Evolutionary conservation across 2,888 invertebrate species (phyloP).

Genomic region (Lasioglossum morio): DNA sequence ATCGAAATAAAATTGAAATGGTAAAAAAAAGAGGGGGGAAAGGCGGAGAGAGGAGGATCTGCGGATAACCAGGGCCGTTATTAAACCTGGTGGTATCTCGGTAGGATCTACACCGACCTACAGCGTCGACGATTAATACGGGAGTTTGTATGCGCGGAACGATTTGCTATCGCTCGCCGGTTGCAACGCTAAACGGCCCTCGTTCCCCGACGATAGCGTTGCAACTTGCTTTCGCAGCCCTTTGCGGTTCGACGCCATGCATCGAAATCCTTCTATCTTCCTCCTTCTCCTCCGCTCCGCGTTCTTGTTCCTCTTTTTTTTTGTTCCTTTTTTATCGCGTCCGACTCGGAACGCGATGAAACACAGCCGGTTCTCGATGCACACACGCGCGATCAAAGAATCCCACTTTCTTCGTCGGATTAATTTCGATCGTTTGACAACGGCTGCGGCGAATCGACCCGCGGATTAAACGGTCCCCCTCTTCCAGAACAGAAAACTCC

Average conservation of each 20-base stretch:
- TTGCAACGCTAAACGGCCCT: constrained; percentile 9
- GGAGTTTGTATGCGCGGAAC: constrained; percentile 1
- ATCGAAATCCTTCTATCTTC: neutral
- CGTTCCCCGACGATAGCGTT: constrained; percentile 6
- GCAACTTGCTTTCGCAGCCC: constrained; percentile 1
- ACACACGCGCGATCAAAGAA: neutral
- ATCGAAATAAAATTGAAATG: neutral
- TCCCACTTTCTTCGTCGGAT: neutral
- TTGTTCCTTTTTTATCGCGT: neutral
- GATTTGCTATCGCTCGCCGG: constrained; percentile 11
- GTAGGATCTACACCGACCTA: constrained; percentile 1
- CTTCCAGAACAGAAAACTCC: neutral
- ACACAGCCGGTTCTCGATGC: neutral
- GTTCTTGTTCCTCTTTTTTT: neutral
- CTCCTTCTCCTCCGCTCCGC: no score
- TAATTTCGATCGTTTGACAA: neutral
- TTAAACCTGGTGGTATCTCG: neutral
- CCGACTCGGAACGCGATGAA: neutral
- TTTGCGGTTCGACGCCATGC: constrained; percentile 8
- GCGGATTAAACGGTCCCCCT: no score
- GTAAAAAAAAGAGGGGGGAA: neutral
- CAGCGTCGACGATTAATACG: constrained; percentile 12
- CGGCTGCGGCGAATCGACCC: neutral
- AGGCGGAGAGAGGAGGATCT: neutral
- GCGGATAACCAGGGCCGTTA: constrained; percentile 1